A percentile compares a stretch with the other conserved stretches of the same genome.
phyloP scores from a whole-genome alignment of 2,113 vertebrate genomes.

The Rallus limicola region DNA sequence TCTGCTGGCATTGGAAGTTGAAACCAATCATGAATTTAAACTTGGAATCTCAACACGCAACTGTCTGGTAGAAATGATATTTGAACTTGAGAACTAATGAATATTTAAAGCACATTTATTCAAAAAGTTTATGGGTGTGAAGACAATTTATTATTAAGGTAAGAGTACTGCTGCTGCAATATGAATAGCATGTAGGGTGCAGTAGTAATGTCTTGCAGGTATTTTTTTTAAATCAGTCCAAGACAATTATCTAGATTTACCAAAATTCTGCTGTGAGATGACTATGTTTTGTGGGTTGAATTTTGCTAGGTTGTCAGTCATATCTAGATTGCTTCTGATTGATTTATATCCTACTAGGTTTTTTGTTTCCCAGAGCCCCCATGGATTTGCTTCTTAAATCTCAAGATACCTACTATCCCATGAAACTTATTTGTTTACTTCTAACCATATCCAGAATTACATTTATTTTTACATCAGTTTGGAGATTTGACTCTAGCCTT shows the following conservation, averaged over 20 bases:
- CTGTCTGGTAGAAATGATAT: neutral
- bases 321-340: neutral
- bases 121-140: neutral
- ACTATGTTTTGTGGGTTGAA: neutral
- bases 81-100: neutral
- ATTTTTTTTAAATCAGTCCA: neutral
- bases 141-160: neutral
- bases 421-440: neutral
- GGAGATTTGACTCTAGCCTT: neutral
- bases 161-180: neutral
- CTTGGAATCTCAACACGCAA: neutral
- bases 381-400: neutral
- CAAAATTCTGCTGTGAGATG: neutral
- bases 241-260: neutral
- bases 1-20: neutral
- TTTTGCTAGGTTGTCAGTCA: neutral
- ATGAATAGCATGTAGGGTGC: neutral
- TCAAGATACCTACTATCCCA: neutral
- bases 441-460: neutral
- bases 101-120: neutral
- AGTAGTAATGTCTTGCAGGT: neutral
- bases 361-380: neutral
- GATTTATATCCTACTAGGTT: neutral
- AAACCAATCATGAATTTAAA: neutral
- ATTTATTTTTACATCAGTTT: neutral